Evolutionary conservation across 2,888 invertebrate species (phyloP), one percentile per base, ranked within the genome.

Genomic region (Branchipolynoe longqiensis): DNA sequence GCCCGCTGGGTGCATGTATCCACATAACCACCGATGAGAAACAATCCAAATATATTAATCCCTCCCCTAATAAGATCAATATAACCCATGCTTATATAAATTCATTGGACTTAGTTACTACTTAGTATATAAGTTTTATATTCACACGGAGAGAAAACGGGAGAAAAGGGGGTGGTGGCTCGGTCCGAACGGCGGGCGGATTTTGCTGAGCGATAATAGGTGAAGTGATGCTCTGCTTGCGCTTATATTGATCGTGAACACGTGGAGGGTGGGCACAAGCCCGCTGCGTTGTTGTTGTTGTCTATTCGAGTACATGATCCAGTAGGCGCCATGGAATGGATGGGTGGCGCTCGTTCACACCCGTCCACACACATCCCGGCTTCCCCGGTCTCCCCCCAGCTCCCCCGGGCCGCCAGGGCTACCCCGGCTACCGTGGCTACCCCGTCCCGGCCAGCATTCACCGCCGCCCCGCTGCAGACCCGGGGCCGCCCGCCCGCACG

Each of bases 151-250:
- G n/a, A n/a, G n/a, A n/a, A n/a, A n/a, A n/a, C n/a, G n/a, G n/a
- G n/a, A n/a, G n/a, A n/a, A n/a, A n/a, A n/a, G n/a, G n/a, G n/a
- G n/a, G n/a, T n/a, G n/a, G n/a, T n/a, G n/a, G n/a, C n/a, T n/a
- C 8, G 48, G 8, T 48, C 48, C 48, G 18, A 48, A 8, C 8
- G 48, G 18, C 48, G 36, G 22, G 22, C 25, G 69, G 2, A n/a
- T 36, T 36, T 69, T 69, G 69, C 69, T 38, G 69, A 25, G 69
- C 69, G 69, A 69, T 69, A 69, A 36, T 69, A 69, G 36, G 69
- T 69, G 69, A 69, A 69, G 69, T 33, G 38, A 38, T 36, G n/a
- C n/a, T n/a, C n/a, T n/a, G n/a, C n/a, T n/a, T n/a, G n/a, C n/a
- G n/a, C n/a, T 4, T 4, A 69, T 33, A 69, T 69, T 38, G 33